Evolutionary conservation across 1,140 invertebrate genomes (phyloP), one percentile per base, ranked within the genome.

Genomic region (Lasioglossum albipes): DNA sequence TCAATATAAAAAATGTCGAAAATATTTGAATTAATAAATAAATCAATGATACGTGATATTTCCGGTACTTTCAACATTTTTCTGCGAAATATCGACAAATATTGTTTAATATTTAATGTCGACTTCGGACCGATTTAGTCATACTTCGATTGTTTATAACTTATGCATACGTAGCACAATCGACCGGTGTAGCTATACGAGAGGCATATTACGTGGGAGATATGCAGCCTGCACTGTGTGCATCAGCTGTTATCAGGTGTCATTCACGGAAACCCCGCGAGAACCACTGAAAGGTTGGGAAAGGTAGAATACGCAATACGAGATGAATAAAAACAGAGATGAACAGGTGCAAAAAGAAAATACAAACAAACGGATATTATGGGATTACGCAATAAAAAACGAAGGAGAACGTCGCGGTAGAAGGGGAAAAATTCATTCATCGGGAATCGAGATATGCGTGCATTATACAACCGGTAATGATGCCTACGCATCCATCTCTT

Each of bases 401-500:
- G 36, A 27, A 71, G 31, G 41, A 49, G 76, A 49, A 74, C 16
- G 22, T 36, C 36, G 36, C 45, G 27, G 65, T 16, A 27, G 49
- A 59, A 66, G 61, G 49, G 52, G 31, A 7, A 74, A 45, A 72
- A 71, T 77, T 84, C 75, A 87, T 87, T 87, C 83, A 85, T 87
- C 61, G 67, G 67, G 82, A 83, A 79, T 81, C 61, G 61, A 75
- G 61, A 68, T 81, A 75, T 27, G 67, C 41, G 49, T 72, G 81
- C 59, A 52, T 85, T 78, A 83, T 75, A 72, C 84, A 81, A 82
- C 54, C 45, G 61, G 80, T 78, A 83, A 85, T 85, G 71, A 88
- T 85, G 49, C 88, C 89, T 82, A 88, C 89, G 83, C 89, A 77
- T 36, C 57, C 82, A 31, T 49, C 13, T 81, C 84, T 66, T 59